Evolutionary conservation across 2,888 invertebrate genomes (phyloP), one percentile per base, ranked within the genome.

Genomic region (Megamerina dolium): DNA sequence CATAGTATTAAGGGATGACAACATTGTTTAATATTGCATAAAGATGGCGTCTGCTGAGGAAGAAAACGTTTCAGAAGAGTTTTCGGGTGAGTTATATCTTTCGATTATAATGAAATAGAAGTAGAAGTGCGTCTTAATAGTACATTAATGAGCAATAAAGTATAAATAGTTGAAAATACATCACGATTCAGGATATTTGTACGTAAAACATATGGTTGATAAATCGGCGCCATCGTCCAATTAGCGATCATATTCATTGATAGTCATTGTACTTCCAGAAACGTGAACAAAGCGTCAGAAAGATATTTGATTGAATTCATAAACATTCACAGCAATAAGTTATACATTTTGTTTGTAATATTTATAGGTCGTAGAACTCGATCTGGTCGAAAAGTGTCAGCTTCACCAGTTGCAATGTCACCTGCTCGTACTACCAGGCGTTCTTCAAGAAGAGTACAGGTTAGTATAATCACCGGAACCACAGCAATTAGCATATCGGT

Each of bases 281-380:
- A 9, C 6, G 6, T 10, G 16, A 10, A 31, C 16, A 13, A 31
- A 5, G 16, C n/a, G 23, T 23, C 23, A 10, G 23, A 8, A 10
- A 8, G 6, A 23, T 23, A 23, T 23, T 8, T 23, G 23, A 23
- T 8, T 23, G 23, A 23, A 6, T 8, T 23, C 10, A 8, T 23
- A 8, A 23, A 8, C 8, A 8, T 8, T 23, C 23, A 8, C 23
- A 23, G 8, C 6, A 8, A 23, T 8, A 6, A 23, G 10, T 8
- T 23, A 23, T 23, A 8, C 23, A 23, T 8, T 26, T 36, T 32
- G 23, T 45, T 26, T 23, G 6, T 16, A 23, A 31, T 13, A 27
- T 39, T 63, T 57, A 5, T 47, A 78, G 79, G 74, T 26, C 70
- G 79, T 37, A 74, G 77, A 29, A 79, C 80, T 14, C 74, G 80